These are phyloP conservation scores for Arenicola marina DNA, from an alignment of 2,888 invertebrate genomes.

Conservation along the genomic window DNA sequence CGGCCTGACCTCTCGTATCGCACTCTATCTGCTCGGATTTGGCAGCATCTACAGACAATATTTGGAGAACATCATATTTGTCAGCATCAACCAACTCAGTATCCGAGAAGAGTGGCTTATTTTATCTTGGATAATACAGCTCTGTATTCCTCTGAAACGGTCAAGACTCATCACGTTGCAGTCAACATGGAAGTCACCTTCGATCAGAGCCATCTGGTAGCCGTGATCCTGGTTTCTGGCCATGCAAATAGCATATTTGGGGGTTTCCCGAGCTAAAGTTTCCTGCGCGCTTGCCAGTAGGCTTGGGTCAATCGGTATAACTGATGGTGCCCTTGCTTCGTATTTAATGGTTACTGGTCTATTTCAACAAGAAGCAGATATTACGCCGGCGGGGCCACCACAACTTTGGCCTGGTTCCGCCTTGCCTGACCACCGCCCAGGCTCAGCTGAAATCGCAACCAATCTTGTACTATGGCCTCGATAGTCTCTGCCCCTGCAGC, in stretches of 20 bases:
- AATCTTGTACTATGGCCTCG: too few species aligned
- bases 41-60: background rate
- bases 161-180: background rate
- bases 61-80: too few species aligned
- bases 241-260: conserved; percentile 4
- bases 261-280: background rate
- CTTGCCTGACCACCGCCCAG: too few species aligned
- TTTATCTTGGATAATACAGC: background rate
- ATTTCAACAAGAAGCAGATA: too few species aligned
- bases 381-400: too few species aligned
- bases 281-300: background rate
- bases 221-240: background rate
- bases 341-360: too few species aligned
- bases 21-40: background rate
- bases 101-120: too few species aligned
- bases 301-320: background rate
- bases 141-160: background rate
- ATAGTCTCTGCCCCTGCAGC: too few species aligned
- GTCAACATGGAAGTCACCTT: conserved; percentile 11
- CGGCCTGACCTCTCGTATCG: conserved; percentile 1
- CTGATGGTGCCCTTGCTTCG: conserved; percentile 2
- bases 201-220: conserved; percentile 6
- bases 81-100: too few species aligned
- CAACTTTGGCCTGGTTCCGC: too few species aligned
- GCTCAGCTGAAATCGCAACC: too few species aligned